Evolutionary conservation across 2,113 vertebrate species (phyloP), one percentile per base, ranked within the genome.

Genomic region (Ammodytes dubius): DNA sequence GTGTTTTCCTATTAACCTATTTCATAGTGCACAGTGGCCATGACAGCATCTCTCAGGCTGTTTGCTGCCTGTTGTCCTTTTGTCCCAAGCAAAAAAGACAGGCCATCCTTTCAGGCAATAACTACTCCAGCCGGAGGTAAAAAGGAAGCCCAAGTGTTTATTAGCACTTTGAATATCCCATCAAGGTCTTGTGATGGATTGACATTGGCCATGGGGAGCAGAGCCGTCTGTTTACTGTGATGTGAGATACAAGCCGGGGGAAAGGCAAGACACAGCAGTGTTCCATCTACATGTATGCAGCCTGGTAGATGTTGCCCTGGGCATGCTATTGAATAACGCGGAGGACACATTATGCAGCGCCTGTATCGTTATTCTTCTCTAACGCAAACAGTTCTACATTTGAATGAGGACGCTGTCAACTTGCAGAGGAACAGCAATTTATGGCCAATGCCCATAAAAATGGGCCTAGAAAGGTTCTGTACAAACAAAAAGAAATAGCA

Each of bases 221-320:
- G 42, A 63, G 75, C 72, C n/a, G 82, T 42, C 85, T 46, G 75
- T 88, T 86, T 83, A 67, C 71, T 12, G 59, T 69, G 75, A 81
- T 70, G 84, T 40, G 63, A 86, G 71, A 76, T 75, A 70, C 70
- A 47, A 88, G 67, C 60, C 52, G 45, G 65, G 37, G 72, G 72
- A 68, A 71, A 68, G 64, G 70, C 37, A 27, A 84, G 37, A 43
- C 73, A 56, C 76, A 84, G 87, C 72, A 46, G 72, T 7, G 70
- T 70, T 85, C 80, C 56, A 61, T 80, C 83, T 71, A 73, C 78
- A 84, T 90, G 84, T 90, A 88, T 58, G 54, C 78, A 65, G 83
- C 63, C 76, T 64, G 74, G 74, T 79, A 45, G 73, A 75, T 80
- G 79, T 80, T 86, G 89, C 91, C 91, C 88, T 89, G 86, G 83